Evolutionary conservation across 2,888 invertebrate genomes (phyloP), one percentile per base, ranked within the genome.

Genomic region (Norana najaformis): DNA sequence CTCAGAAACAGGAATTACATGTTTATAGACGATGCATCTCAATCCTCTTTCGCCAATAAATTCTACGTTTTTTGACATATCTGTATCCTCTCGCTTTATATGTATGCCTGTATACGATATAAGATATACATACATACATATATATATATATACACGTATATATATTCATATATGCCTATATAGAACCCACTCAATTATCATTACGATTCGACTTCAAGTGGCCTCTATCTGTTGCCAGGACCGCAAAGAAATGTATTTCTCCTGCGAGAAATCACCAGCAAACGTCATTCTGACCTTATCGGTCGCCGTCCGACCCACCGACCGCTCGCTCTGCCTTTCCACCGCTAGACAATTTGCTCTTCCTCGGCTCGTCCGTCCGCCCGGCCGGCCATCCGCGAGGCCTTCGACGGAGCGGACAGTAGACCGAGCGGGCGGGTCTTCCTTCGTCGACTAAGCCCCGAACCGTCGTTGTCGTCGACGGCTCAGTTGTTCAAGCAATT

Each of bases 201-300:
- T 85, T 85, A 85, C 36, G 23, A 35, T 23, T 85, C 85, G 35
- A 37, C 37, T 85, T 37, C 35, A 35, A 36, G 85, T 85, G 85
- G 85, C 37, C 85, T 85, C 85, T 85, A 85, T 37, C 36, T 37
- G 85, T 85, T 85, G 85, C 85, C 85, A 85, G 35, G 85, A 37
- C 85, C 85, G 85, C 35, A 35, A 85, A 23, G 85, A 85, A 85
- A 35, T 85, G 85, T 85, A 37, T 85, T 36, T 85, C 36, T 85
- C 85, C 85, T 35, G 85, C 35, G 85, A 85, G 85, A 85, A 85
- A 85, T 85, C 85, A 85, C 85, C 85, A 14, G 85, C 36, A 35
- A 85, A 85, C 85, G 85, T 85, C 85, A 85, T 85, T 37, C 35
- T 35, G 85, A 36, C 85, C 36, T 35, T 36, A 37, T 35, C 85